These are phyloP conservation scores for Aphaenogaster floridana DNA, from an alignment of 1,140 invertebrate species.

Conservation along the genomic window DNA sequence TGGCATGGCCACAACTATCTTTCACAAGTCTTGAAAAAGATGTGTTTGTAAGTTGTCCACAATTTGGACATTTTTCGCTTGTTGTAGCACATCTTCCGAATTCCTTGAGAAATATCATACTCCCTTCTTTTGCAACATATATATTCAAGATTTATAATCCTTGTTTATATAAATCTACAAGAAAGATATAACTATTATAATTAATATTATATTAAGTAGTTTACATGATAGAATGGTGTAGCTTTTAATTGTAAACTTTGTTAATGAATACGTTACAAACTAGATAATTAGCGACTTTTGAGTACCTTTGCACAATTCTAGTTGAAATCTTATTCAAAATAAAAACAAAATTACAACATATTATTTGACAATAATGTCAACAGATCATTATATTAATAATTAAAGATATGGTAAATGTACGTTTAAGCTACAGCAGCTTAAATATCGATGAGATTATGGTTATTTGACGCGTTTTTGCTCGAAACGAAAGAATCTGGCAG, in stretches of 20 bases:
- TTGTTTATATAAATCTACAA: constrained; percentile 6
- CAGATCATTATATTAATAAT: background rate
- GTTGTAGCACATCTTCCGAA: constrained; percentile 64
- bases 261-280: background rate
- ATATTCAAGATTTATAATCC: background rate
- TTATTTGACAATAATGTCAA: background rate
- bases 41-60: constrained; percentile 79
- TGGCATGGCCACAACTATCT: constrained; percentile 83
- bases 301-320: background rate
- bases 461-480: no score
- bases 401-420: background rate
- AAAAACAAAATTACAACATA: background rate
- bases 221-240: background rate
- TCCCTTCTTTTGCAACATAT: background rate
- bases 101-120: background rate
- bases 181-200: background rate
- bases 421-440: no score
- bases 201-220: background rate
- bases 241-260: background rate
- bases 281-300: background rate
- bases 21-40: constrained; percentile 81
- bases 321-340: background rate
- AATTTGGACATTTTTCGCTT: constrained; percentile 82
- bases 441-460: no score
- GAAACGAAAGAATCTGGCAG: no score